phyloP scores from a whole-genome alignment of 1,140 invertebrate genomes.

The Melipona quadrifasciata region DNA sequence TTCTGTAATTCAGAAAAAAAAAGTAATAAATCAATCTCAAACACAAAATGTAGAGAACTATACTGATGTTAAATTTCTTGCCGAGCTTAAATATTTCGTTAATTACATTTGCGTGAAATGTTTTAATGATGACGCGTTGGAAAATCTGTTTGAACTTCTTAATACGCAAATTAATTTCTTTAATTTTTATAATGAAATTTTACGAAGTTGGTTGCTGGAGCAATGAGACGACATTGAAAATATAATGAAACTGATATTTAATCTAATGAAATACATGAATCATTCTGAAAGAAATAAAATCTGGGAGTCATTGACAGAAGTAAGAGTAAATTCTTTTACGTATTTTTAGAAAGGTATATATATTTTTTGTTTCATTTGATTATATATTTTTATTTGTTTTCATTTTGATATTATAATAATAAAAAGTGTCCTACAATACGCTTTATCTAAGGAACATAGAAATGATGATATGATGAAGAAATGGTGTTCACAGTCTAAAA shows the following conservation, averaged over 20 bases:
- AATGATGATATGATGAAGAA: conserved; percentile 79
- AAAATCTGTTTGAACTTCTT: conserved; percentile 70
- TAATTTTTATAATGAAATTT: conserved; percentile 80
- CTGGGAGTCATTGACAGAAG: conserved; percentile 81
- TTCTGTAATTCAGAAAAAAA: conserved; percentile 69
- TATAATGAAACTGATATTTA: conserved; percentile 84
- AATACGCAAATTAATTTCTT: conserved; percentile 73
- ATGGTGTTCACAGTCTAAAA: conserved; percentile 76
- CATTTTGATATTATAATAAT: conserved; percentile 65
- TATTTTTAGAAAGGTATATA: not conserved
- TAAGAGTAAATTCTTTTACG: conserved; percentile 62
- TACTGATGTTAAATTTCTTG: conserved; percentile 61
- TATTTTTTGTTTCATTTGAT: conserved; percentile 41
- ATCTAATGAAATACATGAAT: conserved; percentile 81
- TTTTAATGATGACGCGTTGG: conserved; percentile 79
- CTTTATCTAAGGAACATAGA: conserved; percentile 77
- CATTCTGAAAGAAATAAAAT: conserved; percentile 80
- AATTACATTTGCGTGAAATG: conserved; percentile 81
- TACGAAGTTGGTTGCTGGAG: conserved; percentile 80
- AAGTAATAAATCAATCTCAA: conserved; percentile 1
- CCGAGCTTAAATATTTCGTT: conserved; percentile 81
- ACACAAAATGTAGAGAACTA: conserved; percentile 39
- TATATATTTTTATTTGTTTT: conserved; percentile 55
- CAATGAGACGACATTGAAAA: conserved; percentile 77
- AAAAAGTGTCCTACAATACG: conserved; percentile 67